Evolutionary conservation across 1,140 invertebrate species (phyloP), one percentile per base, ranked within the genome.

Genomic region (Cydia splendana): DNA sequence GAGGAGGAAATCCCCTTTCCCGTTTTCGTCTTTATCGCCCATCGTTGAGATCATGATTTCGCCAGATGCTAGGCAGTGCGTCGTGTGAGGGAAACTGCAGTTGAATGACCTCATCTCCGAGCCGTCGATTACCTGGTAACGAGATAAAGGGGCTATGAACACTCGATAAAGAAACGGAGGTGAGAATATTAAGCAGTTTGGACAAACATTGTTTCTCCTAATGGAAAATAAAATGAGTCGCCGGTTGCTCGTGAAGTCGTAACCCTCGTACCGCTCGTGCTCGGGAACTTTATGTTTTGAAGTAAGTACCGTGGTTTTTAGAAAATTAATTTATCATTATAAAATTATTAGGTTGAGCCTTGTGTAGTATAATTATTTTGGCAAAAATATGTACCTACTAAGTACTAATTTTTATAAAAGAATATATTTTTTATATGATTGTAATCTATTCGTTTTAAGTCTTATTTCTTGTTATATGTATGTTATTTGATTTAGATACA

Each of bases 41-140:
- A 99, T 95, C 6, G 96, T 96, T 6, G 98, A 99, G 83, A 99
- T 98, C 96, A 99, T 98, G 57, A 99, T 96, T 82, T 99, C 96
- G 0, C 98, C 98, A 78, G 94, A 96, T 12, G 97, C 96, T 51
- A 99, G 93, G 90, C 99, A 99, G 91, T 99, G 99, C 6, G 97
- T 94, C 0, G 99, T 99, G 85, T 99, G 99, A 0, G 98, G 98
- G 53, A 96, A 96, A 10, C 96, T 95, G 28, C 98, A 95, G 85
- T 97, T 96, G 45, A 95, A 91, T 77, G 94, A 94, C 84, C 96
- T 95, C 85, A 99, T 94, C 80, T 98, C 96, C 30, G 94, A 93
- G 9, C 95, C 95, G 84, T 96, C 95, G 76, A 97, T 95, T 62
- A 96, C 94, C 95, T 96, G 85, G 81, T 90, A 89, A 91, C 84